Evolutionary conservation across 2,888 invertebrate genomes (phyloP), one percentile per base, ranked within the genome.

Genomic region (Calameuta pallipes): DNA sequence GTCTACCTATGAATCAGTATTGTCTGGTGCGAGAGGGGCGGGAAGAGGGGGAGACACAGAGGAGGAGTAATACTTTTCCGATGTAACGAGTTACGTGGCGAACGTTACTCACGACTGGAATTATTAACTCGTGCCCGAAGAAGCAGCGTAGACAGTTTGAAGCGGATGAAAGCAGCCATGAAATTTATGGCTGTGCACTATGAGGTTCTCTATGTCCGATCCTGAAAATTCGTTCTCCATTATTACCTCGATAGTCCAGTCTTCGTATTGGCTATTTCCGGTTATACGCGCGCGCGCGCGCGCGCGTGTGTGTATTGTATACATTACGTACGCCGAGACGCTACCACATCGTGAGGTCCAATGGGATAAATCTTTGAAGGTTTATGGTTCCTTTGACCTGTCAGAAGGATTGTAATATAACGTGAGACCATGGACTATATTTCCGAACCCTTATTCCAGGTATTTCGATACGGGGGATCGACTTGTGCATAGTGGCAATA

Each of bases 41-140:
- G 77, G 35, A 75, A 56, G 75, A 79, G 74, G 71, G 77, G 76
- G 36, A 77, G 74, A 75, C 75, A 76, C 69, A 23, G 56, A 23
- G 56, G 56, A 56, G 56, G 23, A 23, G 56, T 9, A 56, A 56
- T 56, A 56, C 6, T 71, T 71, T 71, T 71, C 71, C 31, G 33
- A 34, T 31, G 71, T 71, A 71, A 71, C 31, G 71, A 71, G 71
- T 71, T 71, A 71, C 71, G 71, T 71, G 71, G 71, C 71, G 71
- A 34, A 31, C 33, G 71, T 71, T 71, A 71, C 71, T 71, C 71
- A 31, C 71, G 71, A 34, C 34, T 31, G 33, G 71, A 34, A 71
- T 71, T 33, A 71, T 34, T 71, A 56, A 56, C 56, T 56, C 56
- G 23, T 23, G 56, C 56, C 56, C 23, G 56, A 56, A 56, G 56